Conservation (phyloP, 2,797 vertebrate genomes). For the Geotrypetes seraphini region DNA sequence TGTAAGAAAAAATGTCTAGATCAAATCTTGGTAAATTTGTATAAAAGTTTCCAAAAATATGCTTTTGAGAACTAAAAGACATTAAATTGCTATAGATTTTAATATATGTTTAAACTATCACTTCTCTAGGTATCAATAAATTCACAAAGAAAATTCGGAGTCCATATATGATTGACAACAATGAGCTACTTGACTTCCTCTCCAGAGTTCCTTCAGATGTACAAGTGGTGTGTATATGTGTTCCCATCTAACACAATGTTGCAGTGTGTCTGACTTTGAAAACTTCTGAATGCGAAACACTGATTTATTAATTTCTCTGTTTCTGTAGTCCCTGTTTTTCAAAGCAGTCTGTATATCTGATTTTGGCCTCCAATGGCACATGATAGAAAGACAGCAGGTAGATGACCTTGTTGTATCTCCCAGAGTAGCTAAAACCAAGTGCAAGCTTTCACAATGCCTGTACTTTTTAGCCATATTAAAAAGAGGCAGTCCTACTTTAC, state of each 20-base stretch:
- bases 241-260: not conserved
- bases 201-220: slow-evolving; percentile 94
- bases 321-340: not conserved
- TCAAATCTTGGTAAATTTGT: not conserved
- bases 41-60: not conserved
- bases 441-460: too few species aligned
- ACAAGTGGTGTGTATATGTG: slow-evolving; percentile 78
- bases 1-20: not conserved
- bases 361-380: too few species aligned
- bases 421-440: too few species aligned
- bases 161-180: slow-evolving; percentile 93
- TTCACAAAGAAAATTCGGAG: slow-evolving; percentile 96
- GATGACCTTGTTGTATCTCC: too few species aligned
- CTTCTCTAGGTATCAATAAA: slow-evolving; percentile 84
- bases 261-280: too few species aligned
- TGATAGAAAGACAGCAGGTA: too few species aligned
- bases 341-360: not conserved
- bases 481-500: too few species aligned
- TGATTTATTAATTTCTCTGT: too few species aligned
- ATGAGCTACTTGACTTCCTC: slow-evolving; percentile 91
- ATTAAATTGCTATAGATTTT: not conserved
- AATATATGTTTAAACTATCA: slow-evolving; percentile 19
- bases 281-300: not conserved
- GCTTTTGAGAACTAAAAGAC: not conserved
- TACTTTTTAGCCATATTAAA: too few species aligned